A percentile compares a stretch with the other conserved stretches of the same genome.
These are phyloP conservation scores for Epinephelus lanceolatus DNA, from an alignment of 2,113 vertebrate genomes.

Conservation along the genomic window DNA sequence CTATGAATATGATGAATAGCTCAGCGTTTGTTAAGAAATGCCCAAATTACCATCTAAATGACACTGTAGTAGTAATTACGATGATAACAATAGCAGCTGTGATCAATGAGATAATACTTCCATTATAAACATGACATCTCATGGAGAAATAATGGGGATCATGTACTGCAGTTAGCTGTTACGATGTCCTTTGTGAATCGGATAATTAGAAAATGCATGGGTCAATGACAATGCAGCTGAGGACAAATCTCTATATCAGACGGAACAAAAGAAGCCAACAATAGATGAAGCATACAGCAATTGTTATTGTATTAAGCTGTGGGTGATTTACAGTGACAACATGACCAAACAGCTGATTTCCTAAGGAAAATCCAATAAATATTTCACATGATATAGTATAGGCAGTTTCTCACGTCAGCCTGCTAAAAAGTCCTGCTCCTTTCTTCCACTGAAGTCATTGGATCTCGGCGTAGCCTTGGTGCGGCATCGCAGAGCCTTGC, in stretches of 20 bases:
- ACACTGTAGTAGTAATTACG: slow-evolving; percentile 73
- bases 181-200: slow-evolving; percentile 71
- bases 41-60: slow-evolving; percentile 81
- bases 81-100: slow-evolving; percentile 74
- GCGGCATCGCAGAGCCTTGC: background rate
- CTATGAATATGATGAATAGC: slow-evolving; percentile 68
- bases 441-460: background rate
- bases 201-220: slow-evolving; percentile 72
- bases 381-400: background rate
- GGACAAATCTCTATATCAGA: slow-evolving; percentile 62
- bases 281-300: slow-evolving; percentile 32
- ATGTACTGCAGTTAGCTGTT: slow-evolving; percentile 70
- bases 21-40: slow-evolving; percentile 62
- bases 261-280: slow-evolving; percentile 54
- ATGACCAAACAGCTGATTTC: background rate
- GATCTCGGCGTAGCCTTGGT: background rate
- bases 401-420: background rate
- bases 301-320: background rate
- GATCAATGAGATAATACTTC: slow-evolving; percentile 80
- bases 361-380: background rate
- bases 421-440: background rate
- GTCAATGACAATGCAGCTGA: slow-evolving; percentile 67
- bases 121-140: slow-evolving; percentile 80
- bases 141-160: slow-evolving; percentile 77
- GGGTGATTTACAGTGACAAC: slow-evolving; percentile 26